A percentile compares a stretch with the other conserved stretches of the same genome.
These are phyloP conservation scores for Porites australiensis DNA, from an alignment of 64 coral and sea anemone genomes.

Conservation along the genomic window DNA sequence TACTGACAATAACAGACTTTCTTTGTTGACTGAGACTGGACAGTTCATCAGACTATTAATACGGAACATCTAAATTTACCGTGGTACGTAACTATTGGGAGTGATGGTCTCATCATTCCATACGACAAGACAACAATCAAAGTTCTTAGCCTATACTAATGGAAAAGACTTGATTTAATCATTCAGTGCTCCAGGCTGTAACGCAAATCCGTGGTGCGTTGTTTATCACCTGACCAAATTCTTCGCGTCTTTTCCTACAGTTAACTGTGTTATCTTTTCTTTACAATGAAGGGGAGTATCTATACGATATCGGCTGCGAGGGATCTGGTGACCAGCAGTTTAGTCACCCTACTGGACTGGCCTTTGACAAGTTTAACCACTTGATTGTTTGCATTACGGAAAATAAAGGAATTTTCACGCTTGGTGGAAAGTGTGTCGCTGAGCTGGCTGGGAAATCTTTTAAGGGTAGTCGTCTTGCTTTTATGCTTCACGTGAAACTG, in stretches of 20 bases:
- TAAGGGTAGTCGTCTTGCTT: not conserved
- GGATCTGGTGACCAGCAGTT: not conserved
- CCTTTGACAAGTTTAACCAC: slow-evolving; percentile 35
- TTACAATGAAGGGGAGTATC: not conserved
- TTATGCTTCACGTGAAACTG: slow-evolving; percentile 12
- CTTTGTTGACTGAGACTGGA: slow-evolving; percentile 5
- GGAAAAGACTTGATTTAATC: slow-evolving; percentile 13
- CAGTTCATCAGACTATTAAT: not conserved
- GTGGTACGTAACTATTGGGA: slow-evolving; percentile 11
- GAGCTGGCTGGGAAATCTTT: not conserved
- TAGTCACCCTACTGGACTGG: not conserved
- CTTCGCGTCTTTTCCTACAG: slow-evolving; percentile 39
- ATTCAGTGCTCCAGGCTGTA: not conserved
- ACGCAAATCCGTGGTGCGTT: slow-evolving; percentile 17
- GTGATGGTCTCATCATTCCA: slow-evolving; percentile 19
- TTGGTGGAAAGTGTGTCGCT: slow-evolving; percentile 34
- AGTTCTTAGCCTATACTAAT: slow-evolving; percentile 36
- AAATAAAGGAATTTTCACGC: slow-evolving; percentile 1
- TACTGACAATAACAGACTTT: slow-evolving; percentile 6
- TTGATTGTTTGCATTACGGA: slow-evolving; percentile 27
- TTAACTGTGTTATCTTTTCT: slow-evolving; percentile 47
- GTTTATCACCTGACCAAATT: not conserved
- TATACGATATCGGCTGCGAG: slow-evolving; percentile 9
- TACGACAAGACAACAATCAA: slow-evolving; percentile 6
- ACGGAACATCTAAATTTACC: not conserved